Evolutionary conservation across 2,888 invertebrate species (phyloP), one percentile per base, ranked within the genome.

Genomic region (Conchocele bisecta): DNA sequence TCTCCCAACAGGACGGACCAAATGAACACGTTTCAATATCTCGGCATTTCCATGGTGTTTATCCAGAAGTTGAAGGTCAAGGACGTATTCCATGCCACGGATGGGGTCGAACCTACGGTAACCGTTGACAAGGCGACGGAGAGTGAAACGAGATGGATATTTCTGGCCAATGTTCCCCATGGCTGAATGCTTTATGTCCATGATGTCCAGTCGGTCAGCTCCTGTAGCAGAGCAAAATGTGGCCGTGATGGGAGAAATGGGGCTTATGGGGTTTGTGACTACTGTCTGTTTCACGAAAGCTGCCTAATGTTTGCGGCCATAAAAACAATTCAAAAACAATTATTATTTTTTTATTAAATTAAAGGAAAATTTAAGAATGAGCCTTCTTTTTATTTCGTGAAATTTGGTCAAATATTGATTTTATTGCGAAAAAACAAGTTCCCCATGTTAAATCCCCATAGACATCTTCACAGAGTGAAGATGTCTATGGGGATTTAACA

Each of bases 1-100:
- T 68, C 95, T 94, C 17, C 97, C 97, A 63, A 98, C 92, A 15
- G 96, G 95, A 79, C 98, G 95, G 58, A 95, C 94, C 41, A 96
- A 93, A 92, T 97, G 95, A 80, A 97, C 93, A 85, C 96, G 94
- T 61, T 89, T 86, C 50, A 86, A 69, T 4, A 82, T 69, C 33
- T 83, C 79, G 9, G 44, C 46, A 9, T 75, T 75, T 15, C 75
- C 65, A 2, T 71, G 59, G n/a, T 66, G 59, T 13, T 68, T 61
- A 61, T 88, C 85, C 3, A 75, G 54, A 31, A 91, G 83, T 15
- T 82, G 81, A 50, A 92, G 88, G 90, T 97, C 96, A 17, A 97
- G 88, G 58, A 94, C 93, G 89, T 97, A 97, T 89, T 96, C 96
- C 94, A 96, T 94, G 51, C 97, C 97, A 71, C 96, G 93, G 0